Conservation (phyloP, 2,888 invertebrate genomes). For the Volucella inanis region DNA sequence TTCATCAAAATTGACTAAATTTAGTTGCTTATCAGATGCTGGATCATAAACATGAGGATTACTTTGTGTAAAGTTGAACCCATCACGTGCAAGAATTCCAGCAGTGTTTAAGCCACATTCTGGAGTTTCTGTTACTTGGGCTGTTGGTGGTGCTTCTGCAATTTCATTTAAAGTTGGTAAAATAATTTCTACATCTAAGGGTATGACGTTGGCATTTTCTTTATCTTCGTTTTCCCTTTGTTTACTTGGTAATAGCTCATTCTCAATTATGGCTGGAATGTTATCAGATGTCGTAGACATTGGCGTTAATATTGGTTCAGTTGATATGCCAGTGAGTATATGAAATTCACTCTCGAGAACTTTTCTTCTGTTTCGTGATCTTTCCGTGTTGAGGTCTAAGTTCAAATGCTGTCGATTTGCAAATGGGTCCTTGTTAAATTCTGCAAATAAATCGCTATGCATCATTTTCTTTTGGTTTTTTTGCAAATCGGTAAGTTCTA, state of each 20-base stretch:
- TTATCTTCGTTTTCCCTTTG: slow-evolving; percentile 66
- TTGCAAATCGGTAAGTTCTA: slow-evolving; percentile 80
- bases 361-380: slow-evolving; percentile 77
- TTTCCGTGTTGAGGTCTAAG: slow-evolving; percentile 78
- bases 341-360: slow-evolving; percentile 78
- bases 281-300: slow-evolving; percentile 79
- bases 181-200: slow-evolving; percentile 19
- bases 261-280: slow-evolving; percentile 43
- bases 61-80: slow-evolving; percentile 76
- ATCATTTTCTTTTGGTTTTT: slow-evolving; percentile 82
- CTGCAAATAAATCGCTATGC: slow-evolving; percentile 78
- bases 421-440: slow-evolving; percentile 76
- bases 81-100: slow-evolving; percentile 77
- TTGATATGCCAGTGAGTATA: slow-evolving; percentile 76
- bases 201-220: slow-evolving; percentile 68
- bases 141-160: slow-evolving; percentile 52
- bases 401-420: slow-evolving; percentile 75
- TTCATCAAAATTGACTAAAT: slow-evolving; percentile 9
- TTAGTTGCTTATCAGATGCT: slow-evolving; percentile 44
- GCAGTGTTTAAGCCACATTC: slow-evolving; percentile 79
- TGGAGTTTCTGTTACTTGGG: slow-evolving; percentile 75
- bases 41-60: slow-evolving; percentile 27
- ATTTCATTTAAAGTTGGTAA: slow-evolving; percentile 11
- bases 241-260: slow-evolving; percentile 29
- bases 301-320: slow-evolving; percentile 76